These are phyloP conservation scores for Phaonia tiefii DNA, from an alignment of 2,888 invertebrate species.

Conservation along the genomic window DNA sequence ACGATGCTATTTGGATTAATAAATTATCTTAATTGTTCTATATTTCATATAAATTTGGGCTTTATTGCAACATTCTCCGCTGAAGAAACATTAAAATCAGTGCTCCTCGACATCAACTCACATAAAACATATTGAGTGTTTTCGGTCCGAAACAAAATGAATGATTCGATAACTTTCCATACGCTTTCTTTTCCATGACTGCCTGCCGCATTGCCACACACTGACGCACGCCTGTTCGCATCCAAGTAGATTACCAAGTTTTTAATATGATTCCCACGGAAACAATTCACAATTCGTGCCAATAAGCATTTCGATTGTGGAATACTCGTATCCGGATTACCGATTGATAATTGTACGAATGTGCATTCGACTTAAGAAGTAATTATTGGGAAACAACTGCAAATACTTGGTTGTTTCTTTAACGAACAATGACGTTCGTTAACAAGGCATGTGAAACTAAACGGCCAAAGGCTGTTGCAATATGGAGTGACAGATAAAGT, in stretches of 20 bases:
- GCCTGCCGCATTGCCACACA: too few relatives aligned
- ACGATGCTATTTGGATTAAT: constrained; percentile 7
- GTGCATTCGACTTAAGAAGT: not conserved
- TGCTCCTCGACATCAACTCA: too few relatives aligned
- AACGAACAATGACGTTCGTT: constrained; percentile 3
- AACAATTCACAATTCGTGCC: too few relatives aligned
- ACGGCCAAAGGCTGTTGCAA: not conserved
- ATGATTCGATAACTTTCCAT: too few relatives aligned
- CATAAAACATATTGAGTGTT: too few relatives aligned
- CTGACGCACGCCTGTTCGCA: not conserved
- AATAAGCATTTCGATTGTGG: constrained; percentile 56
- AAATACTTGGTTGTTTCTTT: not conserved
- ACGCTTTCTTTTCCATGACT: too few relatives aligned
- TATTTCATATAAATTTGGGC: constrained; percentile 18
- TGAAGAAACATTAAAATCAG: not conserved
- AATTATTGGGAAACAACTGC: not conserved
- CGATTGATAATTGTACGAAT: constrained; percentile 52
- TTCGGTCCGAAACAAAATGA: too few relatives aligned
- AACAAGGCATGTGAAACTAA: not conserved
- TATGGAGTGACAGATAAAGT: not conserved
- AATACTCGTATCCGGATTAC: constrained; percentile 53
- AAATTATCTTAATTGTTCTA: constrained; percentile 16
- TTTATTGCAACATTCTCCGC: not conserved
- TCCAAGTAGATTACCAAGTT: too few relatives aligned
- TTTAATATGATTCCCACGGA: too few relatives aligned